Conservation (phyloP, 2,113 vertebrate species). For the Eretmochelys imbricata region DNA sequence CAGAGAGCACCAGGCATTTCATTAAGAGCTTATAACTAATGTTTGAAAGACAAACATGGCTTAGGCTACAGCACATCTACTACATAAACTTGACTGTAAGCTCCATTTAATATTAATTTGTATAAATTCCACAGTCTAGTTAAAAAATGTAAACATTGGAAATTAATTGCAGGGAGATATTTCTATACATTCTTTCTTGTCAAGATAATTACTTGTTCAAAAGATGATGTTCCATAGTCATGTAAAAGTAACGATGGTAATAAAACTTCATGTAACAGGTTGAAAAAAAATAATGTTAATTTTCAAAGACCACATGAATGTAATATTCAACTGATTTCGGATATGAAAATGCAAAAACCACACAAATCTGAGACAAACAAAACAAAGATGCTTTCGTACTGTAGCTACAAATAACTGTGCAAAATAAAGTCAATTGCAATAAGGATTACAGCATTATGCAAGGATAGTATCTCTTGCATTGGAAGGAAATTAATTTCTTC, state of each 20-base stretch:
- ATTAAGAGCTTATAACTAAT: slow-evolving; percentile 71
- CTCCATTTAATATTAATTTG: slow-evolving; percentile 74
- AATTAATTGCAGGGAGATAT: slow-evolving; percentile 80
- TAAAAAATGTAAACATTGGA: slow-evolving; percentile 88
- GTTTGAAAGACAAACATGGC: slow-evolving; percentile 71
- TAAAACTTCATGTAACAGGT: slow-evolving; percentile 41
- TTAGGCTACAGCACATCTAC: slow-evolving; percentile 70
- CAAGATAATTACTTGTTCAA: slow-evolving; percentile 75
- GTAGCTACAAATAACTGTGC: slow-evolving; percentile 76
- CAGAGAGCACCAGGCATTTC: slow-evolving; percentile 60
- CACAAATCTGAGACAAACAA: slow-evolving; percentile 69
- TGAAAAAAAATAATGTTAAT: slow-evolving; percentile 6
- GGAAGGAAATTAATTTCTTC: slow-evolving; percentile 48
- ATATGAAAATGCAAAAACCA: slow-evolving; percentile 35
- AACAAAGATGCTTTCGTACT: slow-evolving; percentile 58
- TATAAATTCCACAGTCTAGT: slow-evolving; percentile 82
- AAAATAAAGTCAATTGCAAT: slow-evolving; percentile 66
- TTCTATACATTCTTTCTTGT: slow-evolving; percentile 88
- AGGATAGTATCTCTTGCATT: slow-evolving; percentile 44
- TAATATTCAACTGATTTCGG: background rate
- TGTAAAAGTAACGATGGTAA: slow-evolving; percentile 46
- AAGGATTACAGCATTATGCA: slow-evolving; percentile 49
- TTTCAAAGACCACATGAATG: slow-evolving; percentile 3
- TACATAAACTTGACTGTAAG: slow-evolving; percentile 67
- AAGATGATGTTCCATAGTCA: slow-evolving; percentile 59